Evolutionary conservation across 2,113 vertebrate genomes (phyloP), one percentile per base, ranked within the genome.

Genomic region (Halcyon malimbica): DNA sequence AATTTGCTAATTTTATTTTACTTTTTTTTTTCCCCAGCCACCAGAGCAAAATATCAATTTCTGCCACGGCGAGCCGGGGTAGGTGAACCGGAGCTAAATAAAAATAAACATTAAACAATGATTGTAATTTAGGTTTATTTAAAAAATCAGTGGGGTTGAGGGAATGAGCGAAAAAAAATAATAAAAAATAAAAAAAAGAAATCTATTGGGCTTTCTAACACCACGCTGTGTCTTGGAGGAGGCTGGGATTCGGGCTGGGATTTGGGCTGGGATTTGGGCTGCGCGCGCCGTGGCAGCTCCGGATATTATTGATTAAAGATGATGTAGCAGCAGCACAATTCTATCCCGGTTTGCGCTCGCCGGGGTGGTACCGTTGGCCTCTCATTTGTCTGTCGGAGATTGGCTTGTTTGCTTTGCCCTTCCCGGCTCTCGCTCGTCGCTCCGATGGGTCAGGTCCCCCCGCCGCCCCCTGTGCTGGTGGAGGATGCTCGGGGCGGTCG

Each of bases 51-150:
- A 96, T 96, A 97, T 97, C 98, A 98, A 90, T 98, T 98, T 96
- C 95, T 97, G 97, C 90, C 97, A 92, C 51, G 25, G 68, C 74
- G 92, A 97, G 62, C 67, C 90, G 59, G 94, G 90, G 79, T 90
- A 97, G 97, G 97, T 96, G 98, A 98, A 97, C 96, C 97, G 96
- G 97, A 98, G 97, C 98, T 96, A 98, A 98, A 97, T 95, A 97
- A 98, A 98, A 98, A 97, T 96, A 98, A 98, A 96, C 98, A 98
- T 98, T 98, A 98, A 98, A 98, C 98, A 98, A 98, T 98, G 98
- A 98, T 97, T 97, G 97, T 98, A 97, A 97, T 98, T 98, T 97
- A 96, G 96, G 96, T 98, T 98, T 97, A 97, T 98, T 98, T 98
- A 84, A 97, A 97, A 98, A 97, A 97, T 85, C 98, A 98, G 98